Evolutionary conservation across 2,797 vertebrate genomes (phyloP), one percentile per base, ranked within the genome.

Genomic region (Streptopelia turtur): DNA sequence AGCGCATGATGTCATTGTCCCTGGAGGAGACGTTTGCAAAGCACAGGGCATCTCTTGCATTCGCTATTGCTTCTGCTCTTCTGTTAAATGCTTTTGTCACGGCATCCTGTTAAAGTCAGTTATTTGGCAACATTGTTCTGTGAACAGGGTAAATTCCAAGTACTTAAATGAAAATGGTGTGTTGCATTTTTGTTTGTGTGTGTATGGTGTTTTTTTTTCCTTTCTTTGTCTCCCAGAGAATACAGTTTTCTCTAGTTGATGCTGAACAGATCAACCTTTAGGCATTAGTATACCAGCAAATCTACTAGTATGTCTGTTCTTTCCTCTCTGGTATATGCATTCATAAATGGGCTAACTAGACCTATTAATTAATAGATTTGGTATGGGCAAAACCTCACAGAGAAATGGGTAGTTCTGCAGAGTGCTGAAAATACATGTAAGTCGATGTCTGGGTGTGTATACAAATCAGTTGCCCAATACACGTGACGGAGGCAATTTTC

Each of bases 1-100:
- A 96, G 96, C 94, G 89, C 59, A 35, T 91, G 90, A 95, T 96
- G 68, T 81, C 93, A 95, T 97, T 93, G 92, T 95, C 95, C 90
- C 87, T 10, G 3, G 76, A 82, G 91, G 82, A 87, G 53, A 39
- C 0, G 3, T 50, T 86, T 90, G 79, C 41, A 17, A 35, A 94
- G 85, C 70, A 43, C 9, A 0, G 55, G 45, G 59, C 47, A 60
- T 64, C 59, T 78, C 64, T 45, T 70, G 70, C 55, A 6, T 77
- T 88, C 52, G 1, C 27, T 31, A 23, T 63, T 69, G 63, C 39
- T 68, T 59, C 17, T 31, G 35, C 81, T 90, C 16, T 45, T 77
- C 71, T 93, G 49, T 75, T 70, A 57, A 77, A 37, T 23, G 35
- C 28, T 80, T 86, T 64, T 47, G 39, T 39, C 75, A 45, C 21